Evolutionary conservation across 1,140 invertebrate genomes (phyloP), one percentile per base, ranked within the genome.

Genomic region (Nylanderia fulva): DNA sequence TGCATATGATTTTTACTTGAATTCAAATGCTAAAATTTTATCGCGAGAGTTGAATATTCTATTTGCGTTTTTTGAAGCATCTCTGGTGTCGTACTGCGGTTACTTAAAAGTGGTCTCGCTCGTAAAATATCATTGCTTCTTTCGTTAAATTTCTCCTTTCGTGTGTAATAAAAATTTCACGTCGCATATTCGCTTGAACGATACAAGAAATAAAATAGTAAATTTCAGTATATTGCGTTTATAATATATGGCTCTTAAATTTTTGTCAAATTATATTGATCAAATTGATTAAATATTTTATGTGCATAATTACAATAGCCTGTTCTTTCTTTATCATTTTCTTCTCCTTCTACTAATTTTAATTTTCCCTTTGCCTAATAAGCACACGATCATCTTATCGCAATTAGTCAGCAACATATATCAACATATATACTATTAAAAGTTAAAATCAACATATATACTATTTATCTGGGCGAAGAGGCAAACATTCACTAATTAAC

Each of bases 401-500:
- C 29, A 3, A 63, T 85, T 89, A 71, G 66, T 83, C 63, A 52
- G 61, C 71, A 84, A 84, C 86, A 71, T 87, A 80, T 86, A 33
- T 68, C 64, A 76, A 85, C 76, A 83, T 80, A 33, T 33, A n/a
- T n/a, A n/a, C n/a, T n/a, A 85, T 68, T 86, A n/a, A n/a, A n/a
- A 88, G 84, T 86, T 87, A 88, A 60, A 1, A 33, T 68, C 64
- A 76, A 85, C 76, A 83, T 80, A 33, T 33, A n/a, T n/a, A n/a
- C n/a, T n/a, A 85, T 68, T 86, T 71, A 66, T 86, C 45, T 66
- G 63, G 60, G 39, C 33, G 66, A 84, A 87, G 84, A 83, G 39
- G 75, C 85, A 89, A 86, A 89, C 84, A 52, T 42, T 77, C 71
- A 86, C 85, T 89, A 90, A 90, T 86, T 89, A 86, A 71, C 82